Percentiles rank a stretch among this genome's conserved stretches.
Evolutionary conservation across 30 jellyfish, hydroid and myxozoan species (phyloP).

Genomic region (Turritopsis rubra): DNA sequence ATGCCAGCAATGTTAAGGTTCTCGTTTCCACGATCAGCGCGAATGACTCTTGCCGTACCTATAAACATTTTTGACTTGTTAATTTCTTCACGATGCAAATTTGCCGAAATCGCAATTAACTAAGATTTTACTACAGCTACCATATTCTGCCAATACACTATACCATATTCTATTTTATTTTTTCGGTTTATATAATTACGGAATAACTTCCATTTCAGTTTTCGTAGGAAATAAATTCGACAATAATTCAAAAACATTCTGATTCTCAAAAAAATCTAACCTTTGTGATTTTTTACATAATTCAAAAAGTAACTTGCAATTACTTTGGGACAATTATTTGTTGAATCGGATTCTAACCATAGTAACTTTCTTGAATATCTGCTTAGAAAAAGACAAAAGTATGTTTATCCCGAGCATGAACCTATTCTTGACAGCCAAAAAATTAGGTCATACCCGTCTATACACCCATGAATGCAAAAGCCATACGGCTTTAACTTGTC

Average conservation of each 20-base stretch:
- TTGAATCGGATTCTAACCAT: slow-evolving; percentile 13
- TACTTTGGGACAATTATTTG: slow-evolving; percentile 13
- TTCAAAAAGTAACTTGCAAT: slow-evolving; percentile 1
- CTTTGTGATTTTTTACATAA: not conserved
- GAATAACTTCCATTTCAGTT: not conserved
- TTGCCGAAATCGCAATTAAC: not conserved
- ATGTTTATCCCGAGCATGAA: not conserved
- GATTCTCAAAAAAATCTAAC: slow-evolving; percentile 1
- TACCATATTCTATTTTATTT: not conserved
- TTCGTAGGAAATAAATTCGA: not conserved
- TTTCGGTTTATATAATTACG: not conserved
- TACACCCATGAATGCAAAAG: not conserved
- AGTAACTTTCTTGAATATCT: slow-evolving; percentile 4
- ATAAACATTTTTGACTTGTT: not conserved
- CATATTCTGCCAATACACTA: not conserved
- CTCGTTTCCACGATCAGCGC: not conserved
- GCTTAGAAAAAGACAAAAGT: not conserved
- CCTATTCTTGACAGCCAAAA: not conserved
- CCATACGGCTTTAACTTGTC: not conserved
- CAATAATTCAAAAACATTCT: not conserved
- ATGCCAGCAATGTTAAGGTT: slow-evolving; percentile 10
- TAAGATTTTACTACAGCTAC: not conserved
- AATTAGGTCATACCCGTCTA: not conserved
- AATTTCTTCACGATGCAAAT: not conserved
- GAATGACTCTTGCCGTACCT: slow-evolving; percentile 14